phyloP scores from a whole-genome alignment of 1,140 invertebrate genomes.

The Cyclina sinensis region DNA sequence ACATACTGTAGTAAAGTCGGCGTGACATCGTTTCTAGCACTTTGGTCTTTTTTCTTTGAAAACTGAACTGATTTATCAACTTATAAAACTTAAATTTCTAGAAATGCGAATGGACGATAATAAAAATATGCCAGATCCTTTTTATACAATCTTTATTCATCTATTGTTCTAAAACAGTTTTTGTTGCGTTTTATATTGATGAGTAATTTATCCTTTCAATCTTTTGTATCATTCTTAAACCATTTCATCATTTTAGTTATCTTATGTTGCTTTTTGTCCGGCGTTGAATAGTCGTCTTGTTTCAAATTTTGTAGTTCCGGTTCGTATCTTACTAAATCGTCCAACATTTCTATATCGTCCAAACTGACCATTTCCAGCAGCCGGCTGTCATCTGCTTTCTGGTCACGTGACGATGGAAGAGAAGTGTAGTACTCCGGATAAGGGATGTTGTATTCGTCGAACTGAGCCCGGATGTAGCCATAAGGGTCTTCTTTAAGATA shows the following conservation, averaged over 20 bases:
- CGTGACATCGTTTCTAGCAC: too few relatives aligned
- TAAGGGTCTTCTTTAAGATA: constrained; percentile 31
- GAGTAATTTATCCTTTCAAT: background rate
- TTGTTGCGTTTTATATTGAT: too few relatives aligned
- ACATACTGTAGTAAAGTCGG: too few relatives aligned
- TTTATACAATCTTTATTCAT: too few relatives aligned
- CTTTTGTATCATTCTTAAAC: background rate
- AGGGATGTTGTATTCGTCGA: background rate
- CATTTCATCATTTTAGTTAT: background rate
- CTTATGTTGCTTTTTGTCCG: background rate
- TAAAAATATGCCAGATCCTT: too few relatives aligned
- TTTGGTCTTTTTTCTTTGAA: too few relatives aligned
- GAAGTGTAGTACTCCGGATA: constrained; percentile 26
- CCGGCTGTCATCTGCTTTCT: background rate
- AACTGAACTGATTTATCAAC: too few relatives aligned
- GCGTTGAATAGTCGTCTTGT: background rate
- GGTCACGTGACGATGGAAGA: background rate
- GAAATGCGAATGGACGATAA: too few relatives aligned
- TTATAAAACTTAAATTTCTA: too few relatives aligned
- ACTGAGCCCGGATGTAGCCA: constrained; percentile 43
- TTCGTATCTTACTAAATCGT: too few relatives aligned
- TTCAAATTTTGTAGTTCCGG: background rate
- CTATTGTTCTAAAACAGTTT: too few relatives aligned
- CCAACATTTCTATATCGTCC: constrained; percentile 5
- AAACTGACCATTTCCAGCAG: background rate